Evolutionary conservation across 1,140 invertebrate species (phyloP).

Genomic region (honey bee (Apis mellifera)): Amel_HAv3.1 CM009944.2:5808001-5808500

Average conservation of each 20-base stretch:
- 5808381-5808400: too few species aligned
- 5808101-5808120: not conserved
- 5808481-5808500: too few species aligned
- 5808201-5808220: not conserved
- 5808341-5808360: too few species aligned
- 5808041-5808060: constrained; percentile 2
- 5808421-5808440: too few species aligned
- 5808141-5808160: not conserved
- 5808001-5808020: constrained; percentile 26
- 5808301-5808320: too few species aligned
- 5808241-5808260: not conserved
- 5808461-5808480: too few species aligned
- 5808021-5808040: constrained; percentile 39
- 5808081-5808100: not conserved
- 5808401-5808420: too few species aligned
- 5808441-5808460: too few species aligned
- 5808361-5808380: too few species aligned
- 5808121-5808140: not conserved
- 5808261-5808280: too few species aligned
- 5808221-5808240: not conserved
- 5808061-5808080: not conserved
- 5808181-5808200: not conserved
- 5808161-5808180: not conserved
- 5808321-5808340: too few species aligned
- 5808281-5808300: too few species aligned